phyloP scores from a whole-genome alignment of 2,113 vertebrate genomes.

The Nanger granti region DNA sequence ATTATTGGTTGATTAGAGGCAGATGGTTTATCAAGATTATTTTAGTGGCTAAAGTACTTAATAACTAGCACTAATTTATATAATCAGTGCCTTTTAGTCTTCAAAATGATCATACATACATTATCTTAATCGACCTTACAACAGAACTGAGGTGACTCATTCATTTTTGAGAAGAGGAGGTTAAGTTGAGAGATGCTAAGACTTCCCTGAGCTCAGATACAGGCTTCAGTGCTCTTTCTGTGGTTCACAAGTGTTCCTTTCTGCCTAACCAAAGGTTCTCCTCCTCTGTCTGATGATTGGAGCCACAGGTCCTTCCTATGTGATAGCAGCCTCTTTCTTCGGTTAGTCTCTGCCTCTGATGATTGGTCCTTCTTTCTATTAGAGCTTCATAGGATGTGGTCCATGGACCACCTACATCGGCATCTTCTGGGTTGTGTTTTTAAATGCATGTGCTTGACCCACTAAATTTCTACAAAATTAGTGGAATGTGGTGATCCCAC shows the following conservation, averaged over 20 bases:
- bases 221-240: background rate
- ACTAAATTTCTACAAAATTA: background rate
- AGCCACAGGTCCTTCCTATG: background rate
- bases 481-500: background rate
- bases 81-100: background rate
- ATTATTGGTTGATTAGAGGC: background rate
- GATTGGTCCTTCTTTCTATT: background rate
- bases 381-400: background rate
- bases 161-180: background rate
- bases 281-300: background rate
- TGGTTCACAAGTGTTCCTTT: background rate
- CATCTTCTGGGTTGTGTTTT: background rate
- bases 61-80: background rate
- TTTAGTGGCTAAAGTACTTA: slow-evolving; percentile 6
- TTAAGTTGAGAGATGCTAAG: background rate
- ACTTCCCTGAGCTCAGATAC: background rate
- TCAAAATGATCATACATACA: background rate
- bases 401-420: background rate
- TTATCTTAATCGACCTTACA: background rate
- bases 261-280: background rate
- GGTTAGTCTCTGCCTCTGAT: background rate
- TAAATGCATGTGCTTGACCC: background rate
- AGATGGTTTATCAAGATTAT: slow-evolving; percentile 15
- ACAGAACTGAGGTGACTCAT: background rate
- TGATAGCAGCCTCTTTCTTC: background rate